Percentiles rank a stretch among this genome's conserved stretches.
Conservation (phyloP, 1,140 invertebrate genomes). For the Aphidius ervi region DNA sequence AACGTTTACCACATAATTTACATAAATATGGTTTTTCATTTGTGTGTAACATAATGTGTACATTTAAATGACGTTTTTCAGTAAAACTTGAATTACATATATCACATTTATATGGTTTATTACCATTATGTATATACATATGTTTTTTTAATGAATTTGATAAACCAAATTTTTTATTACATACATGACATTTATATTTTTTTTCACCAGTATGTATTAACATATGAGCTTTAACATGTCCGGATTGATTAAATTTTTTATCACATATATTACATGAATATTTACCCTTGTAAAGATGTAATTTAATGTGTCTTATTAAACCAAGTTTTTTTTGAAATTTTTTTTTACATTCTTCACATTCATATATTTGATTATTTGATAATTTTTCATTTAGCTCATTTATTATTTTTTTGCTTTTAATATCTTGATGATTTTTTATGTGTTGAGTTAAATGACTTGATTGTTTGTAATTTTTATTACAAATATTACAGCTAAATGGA, state of each 20-base stretch:
- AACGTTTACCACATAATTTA: constrained; percentile 51
- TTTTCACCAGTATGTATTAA: constrained; percentile 65
- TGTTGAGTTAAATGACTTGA: constrained; percentile 55
- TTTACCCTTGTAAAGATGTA: constrained; percentile 60
- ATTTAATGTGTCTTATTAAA: constrained; percentile 58
- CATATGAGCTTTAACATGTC: constrained; percentile 68
- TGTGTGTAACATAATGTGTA: constrained; percentile 54
- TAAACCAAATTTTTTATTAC: constrained; percentile 64
- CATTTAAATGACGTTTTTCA: constrained; percentile 44
- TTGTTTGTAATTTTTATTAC: constrained; percentile 56
- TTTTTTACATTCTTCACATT: constrained; percentile 55
- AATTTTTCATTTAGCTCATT: constrained; percentile 13
- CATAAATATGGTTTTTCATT: constrained; percentile 48
- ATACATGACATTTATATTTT: constrained; percentile 58
- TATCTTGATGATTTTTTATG: constrained; percentile 49
- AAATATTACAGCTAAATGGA: constrained; percentile 59
- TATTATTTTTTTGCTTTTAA: constrained; percentile 26
- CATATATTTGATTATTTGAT: constrained; percentile 31
- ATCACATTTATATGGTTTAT: constrained; percentile 59
- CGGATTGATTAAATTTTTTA: constrained; percentile 68
- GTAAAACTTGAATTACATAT: constrained; percentile 54
- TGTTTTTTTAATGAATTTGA: constrained; percentile 60
- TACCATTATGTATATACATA: constrained; percentile 57
- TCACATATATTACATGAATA: constrained; percentile 60
- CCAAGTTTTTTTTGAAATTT: constrained; percentile 61